These are phyloP conservation scores for Bombus picipes DNA, from an alignment of 1,140 invertebrate genomes.

Conservation along the genomic window DNA sequence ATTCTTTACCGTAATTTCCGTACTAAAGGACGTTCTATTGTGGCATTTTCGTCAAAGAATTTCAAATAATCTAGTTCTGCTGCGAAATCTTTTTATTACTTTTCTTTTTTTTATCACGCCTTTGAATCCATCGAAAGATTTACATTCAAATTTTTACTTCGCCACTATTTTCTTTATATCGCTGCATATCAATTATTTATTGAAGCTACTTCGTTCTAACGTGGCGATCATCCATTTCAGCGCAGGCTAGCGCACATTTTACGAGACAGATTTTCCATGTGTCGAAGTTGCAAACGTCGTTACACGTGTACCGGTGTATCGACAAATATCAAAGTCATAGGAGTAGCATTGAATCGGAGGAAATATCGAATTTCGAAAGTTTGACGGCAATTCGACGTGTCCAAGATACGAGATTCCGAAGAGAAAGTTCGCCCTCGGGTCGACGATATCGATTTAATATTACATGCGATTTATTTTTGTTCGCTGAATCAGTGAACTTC, in stretches of 20 bases:
- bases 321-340: background rate
- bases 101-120: too few relatives aligned
- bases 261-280: background rate
- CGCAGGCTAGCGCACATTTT: background rate
- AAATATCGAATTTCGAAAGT: background rate
- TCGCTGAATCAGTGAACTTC: slow-evolving; percentile 11
- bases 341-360: background rate
- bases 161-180: too few relatives aligned
- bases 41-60: background rate
- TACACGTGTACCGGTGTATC: background rate
- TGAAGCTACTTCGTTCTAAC: too few relatives aligned
- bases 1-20: too few relatives aligned
- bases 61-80: background rate
- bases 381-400: background rate
- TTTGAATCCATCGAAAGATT: too few relatives aligned
- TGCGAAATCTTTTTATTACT: too few relatives aligned
- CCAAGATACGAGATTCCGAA: background rate
- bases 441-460: slow-evolving; percentile 12
- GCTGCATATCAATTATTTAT: too few relatives aligned
- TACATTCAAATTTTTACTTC: too few relatives aligned
- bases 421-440: background rate
- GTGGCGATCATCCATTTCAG: too few relatives aligned
- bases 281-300: background rate
- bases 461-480: slow-evolving; percentile 1
- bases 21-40: too few relatives aligned